Evolutionary conservation across 2,113 vertebrate species (phyloP).

Genomic region (Hiodon alosoides): DNA sequence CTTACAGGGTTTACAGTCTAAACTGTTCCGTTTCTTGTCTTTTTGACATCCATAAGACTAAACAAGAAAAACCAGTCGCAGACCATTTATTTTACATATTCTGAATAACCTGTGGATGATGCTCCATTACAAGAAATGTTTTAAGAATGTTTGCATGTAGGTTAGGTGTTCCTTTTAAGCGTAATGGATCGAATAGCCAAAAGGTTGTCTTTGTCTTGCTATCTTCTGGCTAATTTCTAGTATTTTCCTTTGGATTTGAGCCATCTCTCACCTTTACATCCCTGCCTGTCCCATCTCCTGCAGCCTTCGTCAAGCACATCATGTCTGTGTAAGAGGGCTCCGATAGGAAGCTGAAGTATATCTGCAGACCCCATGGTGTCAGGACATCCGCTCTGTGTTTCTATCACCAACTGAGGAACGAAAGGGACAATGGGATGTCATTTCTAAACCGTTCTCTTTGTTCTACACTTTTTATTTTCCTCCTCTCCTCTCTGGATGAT

Average conservation of each 20-base stretch:
- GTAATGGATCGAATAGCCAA: no score
- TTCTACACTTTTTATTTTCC: slow-evolving; percentile 41
- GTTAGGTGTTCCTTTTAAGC: no score
- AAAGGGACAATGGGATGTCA: slow-evolving; percentile 69
- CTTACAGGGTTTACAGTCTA: no score
- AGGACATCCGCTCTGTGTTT: slow-evolving; percentile 62
- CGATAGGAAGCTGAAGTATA: slow-evolving; percentile 46
- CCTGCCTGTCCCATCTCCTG: slow-evolving; percentile 21
- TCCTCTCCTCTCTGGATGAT: slow-evolving; percentile 37
- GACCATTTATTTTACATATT: no score
- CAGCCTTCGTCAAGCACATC: slow-evolving; percentile 98
- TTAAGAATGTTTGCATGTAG: no score
- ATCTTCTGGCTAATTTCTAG: no score
- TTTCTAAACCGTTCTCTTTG: slow-evolving; percentile 49
- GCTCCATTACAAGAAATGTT: no score
- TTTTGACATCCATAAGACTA: no score
- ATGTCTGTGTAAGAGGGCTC: slow-evolving; percentile 79
- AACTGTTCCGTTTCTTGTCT: no score
- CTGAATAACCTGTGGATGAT: background rate
- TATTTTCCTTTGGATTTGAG: no score
- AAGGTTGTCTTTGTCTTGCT: no score
- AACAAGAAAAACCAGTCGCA: no score
- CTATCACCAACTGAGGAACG: slow-evolving; percentile 56
- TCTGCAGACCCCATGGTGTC: slow-evolving; percentile 75
- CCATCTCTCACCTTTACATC: slow-evolving; percentile 10